These are phyloP conservation scores for Hecatera dysodea DNA, from an alignment of 2,888 invertebrate species.

Conservation along the genomic window DNA sequence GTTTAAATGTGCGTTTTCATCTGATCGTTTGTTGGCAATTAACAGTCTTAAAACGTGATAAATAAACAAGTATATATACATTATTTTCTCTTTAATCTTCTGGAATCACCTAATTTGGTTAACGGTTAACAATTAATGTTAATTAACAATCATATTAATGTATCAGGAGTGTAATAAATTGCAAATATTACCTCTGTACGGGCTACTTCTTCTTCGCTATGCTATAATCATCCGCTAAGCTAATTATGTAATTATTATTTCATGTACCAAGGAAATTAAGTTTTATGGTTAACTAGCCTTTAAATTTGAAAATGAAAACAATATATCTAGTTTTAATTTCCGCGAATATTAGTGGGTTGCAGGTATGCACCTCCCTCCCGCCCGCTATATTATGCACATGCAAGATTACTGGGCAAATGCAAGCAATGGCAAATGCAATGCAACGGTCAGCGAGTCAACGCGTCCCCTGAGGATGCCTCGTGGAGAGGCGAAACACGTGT, in stretches of 20 bases:
- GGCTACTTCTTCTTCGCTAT: neutral
- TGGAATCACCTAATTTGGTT: too few species aligned
- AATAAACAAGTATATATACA: neutral
- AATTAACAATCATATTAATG: neutral
- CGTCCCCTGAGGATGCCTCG: too few species aligned
- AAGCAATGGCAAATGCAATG: too few species aligned
- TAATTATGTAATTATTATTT: neutral
- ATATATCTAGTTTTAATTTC: too few species aligned
- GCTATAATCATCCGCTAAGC: neutral
- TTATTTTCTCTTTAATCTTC: neutral
- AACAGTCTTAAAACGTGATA: neutral
- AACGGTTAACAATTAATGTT: neutral
- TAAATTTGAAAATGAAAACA: too few species aligned
- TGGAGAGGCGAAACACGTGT: too few species aligned
- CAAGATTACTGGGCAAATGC: too few species aligned
- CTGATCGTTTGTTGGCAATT: neutral
- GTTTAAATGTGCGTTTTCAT: neutral
- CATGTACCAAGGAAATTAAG: neutral
- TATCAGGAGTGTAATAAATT: neutral
- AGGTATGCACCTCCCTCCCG: too few species aligned
- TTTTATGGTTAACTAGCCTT: neutral
- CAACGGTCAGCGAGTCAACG: too few species aligned
- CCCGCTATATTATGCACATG: too few species aligned
- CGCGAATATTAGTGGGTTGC: too few species aligned
- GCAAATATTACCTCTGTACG: neutral